These are phyloP conservation scores for Rhinella marina DNA, from an alignment of 2,797 vertebrate genomes.

Conservation along the genomic window DNA sequence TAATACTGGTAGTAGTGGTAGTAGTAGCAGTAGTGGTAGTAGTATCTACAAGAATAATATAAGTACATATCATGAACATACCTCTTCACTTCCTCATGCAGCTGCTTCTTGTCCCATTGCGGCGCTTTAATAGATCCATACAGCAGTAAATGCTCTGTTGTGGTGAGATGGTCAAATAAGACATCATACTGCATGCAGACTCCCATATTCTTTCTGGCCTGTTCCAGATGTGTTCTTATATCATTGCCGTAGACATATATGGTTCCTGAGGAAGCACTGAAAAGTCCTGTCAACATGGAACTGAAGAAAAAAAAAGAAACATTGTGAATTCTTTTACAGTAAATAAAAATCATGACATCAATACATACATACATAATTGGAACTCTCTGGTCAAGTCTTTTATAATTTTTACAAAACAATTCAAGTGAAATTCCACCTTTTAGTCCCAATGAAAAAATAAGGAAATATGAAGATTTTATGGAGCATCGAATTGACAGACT, in stretches of 20 bases:
- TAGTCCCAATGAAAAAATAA: too few species aligned
- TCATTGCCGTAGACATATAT: slow-evolving; percentile 91
- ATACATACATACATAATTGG: neutral
- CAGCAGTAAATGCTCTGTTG: slow-evolving; percentile 90
- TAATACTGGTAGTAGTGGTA: neutral
- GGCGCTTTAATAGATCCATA: slow-evolving; percentile 94
- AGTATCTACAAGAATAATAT: neutral
- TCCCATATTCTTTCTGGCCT: slow-evolving; percentile 85
- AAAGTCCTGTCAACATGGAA: slow-evolving; percentile 94
- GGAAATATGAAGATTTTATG: neutral
- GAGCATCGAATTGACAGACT: neutral
- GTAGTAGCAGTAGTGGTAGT: neutral
- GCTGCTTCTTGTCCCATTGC: slow-evolving; percentile 82
- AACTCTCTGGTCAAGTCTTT: too few species aligned
- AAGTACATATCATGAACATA: slow-evolving; percentile 63
- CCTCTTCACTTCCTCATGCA: slow-evolving; percentile 87
- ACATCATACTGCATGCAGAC: slow-evolving; percentile 98
- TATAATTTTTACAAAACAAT: too few species aligned
- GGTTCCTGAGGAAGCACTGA: slow-evolving; percentile 83
- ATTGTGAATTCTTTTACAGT: neutral
- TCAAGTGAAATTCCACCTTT: too few species aligned
- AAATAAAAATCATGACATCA: neutral
- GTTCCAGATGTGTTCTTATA: slow-evolving; percentile 81
- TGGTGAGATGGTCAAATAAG: slow-evolving; percentile 91
- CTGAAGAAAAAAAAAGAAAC: slow-evolving; percentile 70